Base-by-base conservation (phyloP, 1,140 invertebrate species). In the Pseudomyrmex flavicornis region DNA sequence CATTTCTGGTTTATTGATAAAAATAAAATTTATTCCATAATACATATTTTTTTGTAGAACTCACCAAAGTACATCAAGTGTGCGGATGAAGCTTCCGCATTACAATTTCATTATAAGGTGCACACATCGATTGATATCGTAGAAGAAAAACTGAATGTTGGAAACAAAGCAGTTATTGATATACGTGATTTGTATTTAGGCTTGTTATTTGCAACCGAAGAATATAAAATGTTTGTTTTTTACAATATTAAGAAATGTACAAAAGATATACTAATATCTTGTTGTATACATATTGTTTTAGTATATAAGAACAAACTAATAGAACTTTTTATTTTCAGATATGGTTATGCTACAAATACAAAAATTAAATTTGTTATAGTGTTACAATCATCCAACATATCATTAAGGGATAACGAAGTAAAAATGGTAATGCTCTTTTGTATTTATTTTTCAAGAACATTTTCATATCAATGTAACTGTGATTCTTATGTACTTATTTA, bases 281-380 rank as follows among this genome's bases (percentile, higher is more conserved):
- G 17, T 17, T 17, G 35, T 35, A 35, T 35, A 35, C 7, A 35
- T 35, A 35, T 35, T 0, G 5, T 35, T 35, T 35, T 7, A 35
- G 5, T 7, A 35, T 5, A 35, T 7, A 7, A 35, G 7, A 35
- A 7, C 35, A 35, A 35, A 35, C 35, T 0, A 35, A 35, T 5
- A 35, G 5, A 4, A 7, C 50, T 13, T 85, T 75, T 17, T 77
- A 80, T 80, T 94, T 95, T 86, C 90, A 99, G 98, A 90, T 99
- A 98, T 95, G 99, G 98, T 8, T 99, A 99, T 95, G 98, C 99
- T 17, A 99, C 98, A n/a, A 99, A 99, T 93, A 99, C 98, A 0
- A 97, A 98, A 95, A 97, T 99, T 15, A 99, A 99, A 93, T 97
- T 99, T 93, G 97, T 99, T 17, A 96, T 99, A 85, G 97, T 99